Evolutionary conservation across 1,140 invertebrate species (phyloP).

Genomic region (Philaenus spumarius): DNA sequence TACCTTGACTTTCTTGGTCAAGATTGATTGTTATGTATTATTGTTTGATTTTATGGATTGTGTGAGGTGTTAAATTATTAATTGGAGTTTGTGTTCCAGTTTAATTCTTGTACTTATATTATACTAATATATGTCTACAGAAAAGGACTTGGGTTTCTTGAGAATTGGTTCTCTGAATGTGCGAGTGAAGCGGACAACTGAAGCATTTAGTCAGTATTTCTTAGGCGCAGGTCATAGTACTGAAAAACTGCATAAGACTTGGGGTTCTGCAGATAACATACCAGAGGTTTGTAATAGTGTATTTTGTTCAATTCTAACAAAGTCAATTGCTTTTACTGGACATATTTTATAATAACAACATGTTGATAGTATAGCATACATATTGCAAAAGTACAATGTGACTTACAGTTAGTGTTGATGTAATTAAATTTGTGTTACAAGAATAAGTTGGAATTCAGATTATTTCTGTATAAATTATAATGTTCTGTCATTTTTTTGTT

Average conservation of each 20-base stretch:
- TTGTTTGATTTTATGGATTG: not conserved
- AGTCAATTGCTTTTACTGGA: no score
- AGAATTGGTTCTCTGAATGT: conserved; percentile 87
- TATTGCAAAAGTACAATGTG: no score
- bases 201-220: conserved; percentile 76
- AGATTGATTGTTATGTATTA: not conserved
- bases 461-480: no score
- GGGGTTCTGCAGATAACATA: conserved; percentile 82
- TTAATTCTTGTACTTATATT: not conserved
- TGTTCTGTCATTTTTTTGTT: conserved; percentile 6
- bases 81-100: not conserved
- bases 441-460: no score
- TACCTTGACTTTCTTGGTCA: not conserved
- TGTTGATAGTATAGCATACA: no score
- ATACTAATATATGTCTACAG: conserved; percentile 41
- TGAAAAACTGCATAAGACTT: conserved; percentile 67
- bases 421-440: no score
- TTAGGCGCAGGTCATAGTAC: conserved; percentile 60
- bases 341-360: no score
- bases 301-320: no score
- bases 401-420: no score
- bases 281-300: conserved; percentile 51
- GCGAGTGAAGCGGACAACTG: conserved; percentile 83
- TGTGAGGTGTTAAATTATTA: not conserved
- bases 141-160: conserved; percentile 80